Evolutionary conservation across 2,113 vertebrate genomes (phyloP).

Genomic region (Amphiprion ocellaris): DNA sequence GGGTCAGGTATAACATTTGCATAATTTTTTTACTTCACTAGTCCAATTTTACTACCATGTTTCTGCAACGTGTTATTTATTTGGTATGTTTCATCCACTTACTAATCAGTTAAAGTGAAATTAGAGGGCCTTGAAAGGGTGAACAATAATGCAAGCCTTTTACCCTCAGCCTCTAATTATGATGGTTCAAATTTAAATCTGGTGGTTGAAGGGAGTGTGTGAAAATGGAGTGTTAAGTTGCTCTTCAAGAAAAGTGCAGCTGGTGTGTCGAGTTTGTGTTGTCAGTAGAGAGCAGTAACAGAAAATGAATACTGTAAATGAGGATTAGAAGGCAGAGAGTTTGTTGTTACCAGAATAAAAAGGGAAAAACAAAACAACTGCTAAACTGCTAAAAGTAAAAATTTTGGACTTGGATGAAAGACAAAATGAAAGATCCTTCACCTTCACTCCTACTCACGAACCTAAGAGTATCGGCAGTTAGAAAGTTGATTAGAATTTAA

Average conservation of each 20-base stretch:
- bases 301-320: constrained; percentile 5
- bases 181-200: background rate
- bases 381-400: background rate
- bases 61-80: background rate
- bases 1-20: background rate
- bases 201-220: background rate
- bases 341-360: constrained; percentile 4
- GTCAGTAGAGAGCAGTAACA: background rate
- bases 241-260: background rate
- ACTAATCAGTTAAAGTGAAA: background rate
- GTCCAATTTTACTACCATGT: background rate
- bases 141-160: background rate
- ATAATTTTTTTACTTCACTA: background rate
- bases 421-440: background rate
- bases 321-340: background rate
- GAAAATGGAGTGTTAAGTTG: constrained; percentile 1
- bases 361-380: background rate
- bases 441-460: background rate
- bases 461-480: no score
- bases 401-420: background rate
- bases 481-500: no score
- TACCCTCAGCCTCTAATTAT: background rate
- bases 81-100: background rate
- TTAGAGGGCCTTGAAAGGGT: no score
- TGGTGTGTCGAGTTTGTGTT: constrained; percentile 2